phyloP scores from a whole-genome alignment of 1,140 invertebrate species.

The Pantala flavescens region DNA sequence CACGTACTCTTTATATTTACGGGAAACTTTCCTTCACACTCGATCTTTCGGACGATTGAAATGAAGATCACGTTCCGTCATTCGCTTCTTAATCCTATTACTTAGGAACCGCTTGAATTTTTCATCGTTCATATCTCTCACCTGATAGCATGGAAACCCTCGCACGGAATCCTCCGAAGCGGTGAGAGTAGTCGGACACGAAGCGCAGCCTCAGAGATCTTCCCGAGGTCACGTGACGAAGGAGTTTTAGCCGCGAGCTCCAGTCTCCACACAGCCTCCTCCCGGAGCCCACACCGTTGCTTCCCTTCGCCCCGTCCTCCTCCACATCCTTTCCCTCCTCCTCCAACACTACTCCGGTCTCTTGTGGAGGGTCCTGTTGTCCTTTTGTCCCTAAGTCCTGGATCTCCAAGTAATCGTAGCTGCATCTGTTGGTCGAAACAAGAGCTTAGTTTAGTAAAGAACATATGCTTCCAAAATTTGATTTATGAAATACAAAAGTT shows the following conservation, averaged over 20 bases:
- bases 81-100: no score
- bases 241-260: conserved; percentile 56
- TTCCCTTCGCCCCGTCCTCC: conserved; percentile 20
- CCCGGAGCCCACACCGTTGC: conserved; percentile 23
- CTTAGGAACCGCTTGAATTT: no score
- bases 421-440: conserved; percentile 42
- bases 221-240: conserved; percentile 46
- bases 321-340: conserved; percentile 19
- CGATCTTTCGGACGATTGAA: background rate
- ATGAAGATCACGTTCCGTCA: background rate
- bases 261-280: conserved; percentile 59
- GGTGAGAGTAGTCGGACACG: conserved; percentile 57
- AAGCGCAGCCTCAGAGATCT: conserved; percentile 49
- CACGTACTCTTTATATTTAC: no score
- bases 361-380: conserved; percentile 17
- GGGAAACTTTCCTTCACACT: background rate
- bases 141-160: conserved; percentile 54
- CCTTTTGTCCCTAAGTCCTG: conserved; percentile 11
- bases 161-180: conserved; percentile 56
- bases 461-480: no score
- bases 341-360: no score
- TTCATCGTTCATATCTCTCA: no score
- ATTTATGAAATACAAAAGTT: no score
- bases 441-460: conserved; percentile 11
- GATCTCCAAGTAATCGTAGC: conserved; percentile 59